phyloP scores from a whole-genome alignment of 2,888 invertebrate species.

The Nephrotoma flavescens region DNA sequence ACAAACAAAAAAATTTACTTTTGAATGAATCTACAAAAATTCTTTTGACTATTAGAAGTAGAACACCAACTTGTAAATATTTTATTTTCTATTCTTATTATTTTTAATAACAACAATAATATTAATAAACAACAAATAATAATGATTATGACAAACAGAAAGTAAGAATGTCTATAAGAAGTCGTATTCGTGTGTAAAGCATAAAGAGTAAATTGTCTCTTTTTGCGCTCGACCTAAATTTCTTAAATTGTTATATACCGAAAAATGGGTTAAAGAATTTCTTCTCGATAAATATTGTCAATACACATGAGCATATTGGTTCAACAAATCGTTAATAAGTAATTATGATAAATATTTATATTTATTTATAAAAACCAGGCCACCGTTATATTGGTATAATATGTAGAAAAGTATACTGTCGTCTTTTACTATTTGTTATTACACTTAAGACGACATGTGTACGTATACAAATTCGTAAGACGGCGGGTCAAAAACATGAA shows the following conservation, averaged over 20 bases:
- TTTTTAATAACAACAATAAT: not conserved
- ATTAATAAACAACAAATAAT: not conserved
- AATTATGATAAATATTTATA: not conserved
- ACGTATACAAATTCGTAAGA: not conserved
- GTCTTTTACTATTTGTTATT: not conserved
- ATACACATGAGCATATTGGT: not conserved
- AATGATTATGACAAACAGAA: not conserved
- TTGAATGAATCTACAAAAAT: not conserved
- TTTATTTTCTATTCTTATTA: not conserved
- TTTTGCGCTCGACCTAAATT: not conserved
- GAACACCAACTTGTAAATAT: not conserved
- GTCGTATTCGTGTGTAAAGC: not conserved
- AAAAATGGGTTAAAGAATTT: not conserved
- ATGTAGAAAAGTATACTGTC: not conserved
- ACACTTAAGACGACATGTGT: not conserved
- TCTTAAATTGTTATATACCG: not conserved
- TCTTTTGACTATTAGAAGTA: not conserved
- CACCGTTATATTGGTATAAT: slow-evolving; percentile 1
- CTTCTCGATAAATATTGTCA: not conserved
- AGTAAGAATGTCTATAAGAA: not conserved
- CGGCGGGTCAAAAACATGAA: not conserved
- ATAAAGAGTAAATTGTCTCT: not conserved
- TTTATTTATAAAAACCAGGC: not conserved
- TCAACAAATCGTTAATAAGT: slow-evolving; percentile 1
- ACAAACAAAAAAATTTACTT: not conserved